Base-by-base conservation (phyloP, 2,113 vertebrate species). In the Coracopsis vasa region DNA sequence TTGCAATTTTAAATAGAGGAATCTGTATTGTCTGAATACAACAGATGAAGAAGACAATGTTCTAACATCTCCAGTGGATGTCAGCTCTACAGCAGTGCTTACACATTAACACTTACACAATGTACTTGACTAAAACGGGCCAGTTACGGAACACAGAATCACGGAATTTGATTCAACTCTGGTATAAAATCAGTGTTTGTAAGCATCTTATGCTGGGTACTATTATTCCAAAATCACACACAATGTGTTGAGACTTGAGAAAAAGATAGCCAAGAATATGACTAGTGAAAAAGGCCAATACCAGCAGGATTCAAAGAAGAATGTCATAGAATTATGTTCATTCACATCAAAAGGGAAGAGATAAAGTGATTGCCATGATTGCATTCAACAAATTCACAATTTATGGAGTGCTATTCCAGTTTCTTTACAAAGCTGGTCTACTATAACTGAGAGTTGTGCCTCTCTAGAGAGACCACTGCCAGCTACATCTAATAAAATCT, bases 31-130 rank as follows among this genome's bases (percentile, higher is more conserved):
- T 37, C 41, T 50, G 41, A 33, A 41, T 45, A 48, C 16, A 35
- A 60, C 6, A 33, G 10, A 39, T 7, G 28, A 78, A 37, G 27
- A 90, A 82, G 39, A 27, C 16, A 42, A 48, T 48, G 27, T 31
- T 29, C 42, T 69, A 62, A 29, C 53, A 78, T 17, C 41, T 47
- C 39, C 29, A 56, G 20, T 14, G 0, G 7, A 35, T 14, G 42
- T 72, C 58, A 17, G 48, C 48, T 65, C 16, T 42, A 17, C 25
- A 65, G 48, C 66, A 65, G 48, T 21, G 58, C 29, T 56, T 65
- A 24, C 0, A 0, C 19, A 24, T 61, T 29, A 35, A 35, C 4
- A 0, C 56, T 58, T 58, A 35, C n/a, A 35, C 56, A 24, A 16
- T 16, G 35, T 29, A n/a, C 35, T 25, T 86, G 67, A 37, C 50